Percentiles rank a stretch among this genome's conserved stretches.
phyloP scores from a whole-genome alignment of 1,140 invertebrate species.

The Calliphora vicina region DNA sequence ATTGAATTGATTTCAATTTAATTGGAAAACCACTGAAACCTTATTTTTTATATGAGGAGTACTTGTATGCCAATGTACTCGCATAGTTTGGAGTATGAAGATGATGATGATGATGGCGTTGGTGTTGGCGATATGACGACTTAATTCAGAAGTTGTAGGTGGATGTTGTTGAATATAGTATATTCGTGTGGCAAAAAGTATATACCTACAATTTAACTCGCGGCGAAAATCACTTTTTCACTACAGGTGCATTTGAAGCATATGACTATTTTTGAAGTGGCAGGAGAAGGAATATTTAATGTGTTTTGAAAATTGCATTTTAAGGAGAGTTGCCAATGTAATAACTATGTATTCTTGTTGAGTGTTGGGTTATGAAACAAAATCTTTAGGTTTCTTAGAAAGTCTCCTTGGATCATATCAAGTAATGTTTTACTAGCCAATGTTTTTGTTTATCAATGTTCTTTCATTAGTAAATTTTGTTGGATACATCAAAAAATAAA shows the following conservation, averaged over 20 bases:
- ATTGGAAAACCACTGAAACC: constrained; percentile 40
- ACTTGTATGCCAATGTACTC: background rate
- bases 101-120: background rate
- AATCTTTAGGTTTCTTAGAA: too few relatives aligned
- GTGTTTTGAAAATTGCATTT: background rate
- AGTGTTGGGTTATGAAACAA: too few relatives aligned
- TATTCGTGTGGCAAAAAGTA: background rate
- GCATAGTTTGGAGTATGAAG: background rate
- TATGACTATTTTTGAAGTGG: background rate
- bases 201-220: background rate
- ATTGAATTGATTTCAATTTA: constrained; percentile 45
- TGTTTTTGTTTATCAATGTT: too few relatives aligned
- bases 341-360: too few relatives aligned
- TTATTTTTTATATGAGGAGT: background rate
- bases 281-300: background rate
- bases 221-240: background rate
- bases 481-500: too few relatives aligned
- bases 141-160: background rate
- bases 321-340: background rate
- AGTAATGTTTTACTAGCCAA: too few relatives aligned
- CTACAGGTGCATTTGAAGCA: background rate
- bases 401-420: too few relatives aligned
- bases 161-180: background rate
- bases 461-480: too few relatives aligned
- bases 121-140: background rate